These are phyloP conservation scores for Eulimnadia texana DNA, from an alignment of 1,140 invertebrate genomes.

Conservation along the genomic window DNA sequence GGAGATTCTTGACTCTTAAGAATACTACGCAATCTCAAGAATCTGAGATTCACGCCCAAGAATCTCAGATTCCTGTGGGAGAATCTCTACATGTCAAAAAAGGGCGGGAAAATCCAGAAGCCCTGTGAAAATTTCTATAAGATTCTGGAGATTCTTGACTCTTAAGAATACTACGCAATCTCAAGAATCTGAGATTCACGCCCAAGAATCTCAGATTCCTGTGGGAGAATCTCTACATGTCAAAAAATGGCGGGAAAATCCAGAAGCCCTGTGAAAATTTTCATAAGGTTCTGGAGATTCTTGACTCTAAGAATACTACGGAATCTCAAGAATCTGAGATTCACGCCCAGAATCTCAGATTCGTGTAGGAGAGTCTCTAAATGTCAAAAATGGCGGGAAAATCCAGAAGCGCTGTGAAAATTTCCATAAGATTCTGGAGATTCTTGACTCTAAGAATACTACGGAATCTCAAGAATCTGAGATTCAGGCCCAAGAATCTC, in stretches of 20 bases:
- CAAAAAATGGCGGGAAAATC: not conserved
- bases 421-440: not conserved
- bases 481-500: not conserved
- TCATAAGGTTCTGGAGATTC: not conserved
- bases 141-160: not conserved
- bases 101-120: not conserved
- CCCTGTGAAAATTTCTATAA: not conserved
- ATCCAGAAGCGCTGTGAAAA: too few species aligned
- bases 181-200: too few species aligned
- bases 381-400: not conserved
- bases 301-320: not conserved
- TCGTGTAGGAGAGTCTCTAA: not conserved
- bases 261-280: too few species aligned
- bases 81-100: not conserved
- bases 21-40: too few species aligned
- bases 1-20: too few species aligned
- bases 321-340: too few species aligned
- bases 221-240: not conserved
- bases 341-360: too few species aligned
- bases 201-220: too few species aligned
- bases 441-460: not conserved
- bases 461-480: not conserved
- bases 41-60: too few species aligned
- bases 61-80: too few species aligned
- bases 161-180: not conserved